Base-by-base conservation (phyloP, 2,888 invertebrate species). In the Nymphalis c-album region DNA sequence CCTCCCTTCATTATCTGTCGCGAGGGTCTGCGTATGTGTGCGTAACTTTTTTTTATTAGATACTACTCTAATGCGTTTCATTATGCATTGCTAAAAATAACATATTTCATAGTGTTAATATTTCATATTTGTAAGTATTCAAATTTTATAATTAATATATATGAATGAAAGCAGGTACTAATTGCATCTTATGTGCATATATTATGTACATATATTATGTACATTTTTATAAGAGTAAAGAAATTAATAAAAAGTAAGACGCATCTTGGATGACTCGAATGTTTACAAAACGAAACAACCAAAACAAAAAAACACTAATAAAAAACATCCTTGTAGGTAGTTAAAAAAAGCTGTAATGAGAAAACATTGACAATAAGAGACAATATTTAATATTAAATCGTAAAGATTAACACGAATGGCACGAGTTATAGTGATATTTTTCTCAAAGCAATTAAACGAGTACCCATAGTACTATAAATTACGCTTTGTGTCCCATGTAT, bases 1-100 rank as follows among this genome's bases (percentile, higher is more conserved):
- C 89, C 90, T 87, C 90, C 90, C 87, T 86, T 88, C 88, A 87
- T 90, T 88, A 89, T 82, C 81, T 84, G 87, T 83, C 84, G 83
- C 80, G 83, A 85, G 91, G 91, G 90, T 84, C 80, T 68, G 67
- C 57, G 71, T 70, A 74, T 74, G 73, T 77, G 76, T 82, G 85
- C 83, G 85, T 81, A 80, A 78, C 75, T 63, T 79, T 79, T 84
- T 79, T 76, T 57, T n/a, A 55, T 55, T 35, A 78, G 75, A 68
- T 59, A 63, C 69, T 69, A 68, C 72, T 71, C 66, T 70, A 64
- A 59, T 69, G 53, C 53, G 40, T 53, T 57, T 65, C n/a, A 46
- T 31, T n/a, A 40, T 64, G 18, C 35, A 64, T 48, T 77, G 80
- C 83, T 60, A 47, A 46, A n/a, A 20, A 17, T n/a, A 17, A n/a